Percentiles rank a stretch among this genome's conserved stretches.
These are phyloP conservation scores for Metellina segmentata DNA, from an alignment of 2,888 invertebrate species.

Conservation along the genomic window DNA sequence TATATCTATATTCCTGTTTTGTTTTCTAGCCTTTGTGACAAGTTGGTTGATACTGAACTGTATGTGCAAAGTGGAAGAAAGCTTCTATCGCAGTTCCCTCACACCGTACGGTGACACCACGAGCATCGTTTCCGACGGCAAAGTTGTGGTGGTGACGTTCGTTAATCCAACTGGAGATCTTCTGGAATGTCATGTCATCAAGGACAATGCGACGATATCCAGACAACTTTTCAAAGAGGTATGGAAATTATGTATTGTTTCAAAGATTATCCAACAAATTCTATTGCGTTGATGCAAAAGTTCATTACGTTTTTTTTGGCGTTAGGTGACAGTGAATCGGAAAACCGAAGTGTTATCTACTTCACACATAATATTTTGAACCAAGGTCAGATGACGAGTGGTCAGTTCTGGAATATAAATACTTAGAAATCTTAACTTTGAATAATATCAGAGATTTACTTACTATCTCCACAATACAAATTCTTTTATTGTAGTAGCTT, in stretches of 20 bases:
- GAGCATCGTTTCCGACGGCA: conserved; percentile 24
- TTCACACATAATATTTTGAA: no score
- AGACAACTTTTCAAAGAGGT: conserved; percentile 41
- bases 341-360: no score
- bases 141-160: conserved; percentile 15
- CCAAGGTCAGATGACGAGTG: no score
- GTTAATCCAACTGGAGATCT: background rate
- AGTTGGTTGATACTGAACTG: background rate
- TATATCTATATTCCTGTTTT: background rate
- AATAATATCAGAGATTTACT: no score
- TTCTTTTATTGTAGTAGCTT: no score
- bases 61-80: conserved; percentile 18
- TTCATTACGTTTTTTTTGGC: no score
- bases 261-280: background rate
- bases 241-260: background rate
- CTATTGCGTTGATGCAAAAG: no score
- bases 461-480: no score
- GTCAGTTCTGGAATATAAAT: no score
- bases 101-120: conserved; percentile 1
- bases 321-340: no score
- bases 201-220: conserved; percentile 22
- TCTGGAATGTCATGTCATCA: conserved; percentile 10
- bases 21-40: background rate
- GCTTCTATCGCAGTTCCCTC: background rate
- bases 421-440: background rate